Evolutionary conservation across 2,888 invertebrate genomes (phyloP).

Genomic region (Therioaphis trifolii): DNA sequence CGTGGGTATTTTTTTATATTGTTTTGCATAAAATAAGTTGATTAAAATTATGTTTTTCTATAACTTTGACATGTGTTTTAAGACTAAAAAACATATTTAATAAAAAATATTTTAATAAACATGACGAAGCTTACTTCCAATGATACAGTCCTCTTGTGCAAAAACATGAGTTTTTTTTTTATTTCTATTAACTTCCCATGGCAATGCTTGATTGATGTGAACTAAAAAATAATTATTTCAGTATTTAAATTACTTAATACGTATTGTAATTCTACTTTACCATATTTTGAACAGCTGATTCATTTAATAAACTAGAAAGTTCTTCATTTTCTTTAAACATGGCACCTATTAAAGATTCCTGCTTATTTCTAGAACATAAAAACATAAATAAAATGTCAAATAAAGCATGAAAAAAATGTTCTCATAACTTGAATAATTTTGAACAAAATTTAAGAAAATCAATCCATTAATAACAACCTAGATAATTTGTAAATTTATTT

Average conservation of each 20-base stretch:
- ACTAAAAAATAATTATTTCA: slow-evolving; percentile 33
- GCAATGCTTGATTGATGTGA: slow-evolving; percentile 40
- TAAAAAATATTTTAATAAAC: no score
- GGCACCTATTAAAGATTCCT: slow-evolving; percentile 11
- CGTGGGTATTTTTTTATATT: no score
- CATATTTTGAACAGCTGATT: slow-evolving; percentile 44
- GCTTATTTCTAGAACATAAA: slow-evolving; percentile 42
- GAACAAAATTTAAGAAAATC: no score
- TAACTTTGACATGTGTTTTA: no score
- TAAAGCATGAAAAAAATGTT: no score
- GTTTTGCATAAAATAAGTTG: no score
- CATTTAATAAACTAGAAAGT: slow-evolving; percentile 33
- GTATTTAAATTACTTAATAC: background rate
- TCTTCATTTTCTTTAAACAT: slow-evolving; percentile 50
- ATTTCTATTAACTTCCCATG: slow-evolving; percentile 14
- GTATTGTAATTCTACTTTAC: slow-evolving; percentile 17
- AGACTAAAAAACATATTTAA: no score
- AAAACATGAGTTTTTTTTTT: slow-evolving; percentile 46
- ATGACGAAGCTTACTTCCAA: slow-evolving; percentile 53
- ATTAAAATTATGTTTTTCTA: no score
- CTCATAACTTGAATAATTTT: no score
- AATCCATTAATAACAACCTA: no score
- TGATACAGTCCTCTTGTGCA: slow-evolving; percentile 38
- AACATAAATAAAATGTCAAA: no score
- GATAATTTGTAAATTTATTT: no score